A percentile compares a stretch with the other conserved stretches of the same genome.
These are phyloP conservation scores for Chloromyia formosa DNA, from an alignment of 2,888 invertebrate species.

Conservation along the genomic window DNA sequence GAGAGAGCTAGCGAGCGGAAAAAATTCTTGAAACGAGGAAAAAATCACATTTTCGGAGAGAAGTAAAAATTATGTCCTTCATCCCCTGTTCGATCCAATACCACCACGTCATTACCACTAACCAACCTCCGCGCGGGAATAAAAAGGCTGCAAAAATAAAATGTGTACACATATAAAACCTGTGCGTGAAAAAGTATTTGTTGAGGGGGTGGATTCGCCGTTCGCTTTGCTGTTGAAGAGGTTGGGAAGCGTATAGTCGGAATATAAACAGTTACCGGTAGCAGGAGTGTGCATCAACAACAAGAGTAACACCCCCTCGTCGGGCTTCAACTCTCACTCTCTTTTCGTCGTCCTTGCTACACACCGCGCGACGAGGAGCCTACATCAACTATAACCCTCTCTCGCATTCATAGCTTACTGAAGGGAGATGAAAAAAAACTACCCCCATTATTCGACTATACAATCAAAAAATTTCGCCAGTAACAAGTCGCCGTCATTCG, in stretches of 20 bases:
- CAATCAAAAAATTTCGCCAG: conserved; percentile 43
- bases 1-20: conserved; percentile 1
- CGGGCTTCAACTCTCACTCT: conserved; percentile 6
- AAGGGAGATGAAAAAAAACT: background rate
- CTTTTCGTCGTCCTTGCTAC: background rate
- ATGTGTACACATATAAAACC: conserved; percentile 32
- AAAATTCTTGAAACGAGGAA: conserved; percentile 32
- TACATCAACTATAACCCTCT: conserved; percentile 15
- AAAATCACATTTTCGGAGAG: conserved; percentile 35
- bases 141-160: conserved; percentile 31
- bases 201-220: conserved; percentile 32
- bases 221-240: background rate
- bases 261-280: conserved; percentile 29
- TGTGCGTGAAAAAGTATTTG: conserved; percentile 37
- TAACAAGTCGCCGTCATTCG: conserved; percentile 39
- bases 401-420: background rate
- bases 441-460: conserved; percentile 39
- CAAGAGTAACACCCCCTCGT: conserved; percentile 41
- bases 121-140: too few species aligned
- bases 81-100: conserved; percentile 4
- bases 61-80: conserved; percentile 39
- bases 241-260: background rate
- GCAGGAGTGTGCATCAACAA: conserved; percentile 26
- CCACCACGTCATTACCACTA: too few species aligned
- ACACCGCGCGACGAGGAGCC: background rate